Evolutionary conservation across 2,113 vertebrate genomes (phyloP), one percentile per base, ranked within the genome.

Genomic region (Falco punctatus): DNA sequence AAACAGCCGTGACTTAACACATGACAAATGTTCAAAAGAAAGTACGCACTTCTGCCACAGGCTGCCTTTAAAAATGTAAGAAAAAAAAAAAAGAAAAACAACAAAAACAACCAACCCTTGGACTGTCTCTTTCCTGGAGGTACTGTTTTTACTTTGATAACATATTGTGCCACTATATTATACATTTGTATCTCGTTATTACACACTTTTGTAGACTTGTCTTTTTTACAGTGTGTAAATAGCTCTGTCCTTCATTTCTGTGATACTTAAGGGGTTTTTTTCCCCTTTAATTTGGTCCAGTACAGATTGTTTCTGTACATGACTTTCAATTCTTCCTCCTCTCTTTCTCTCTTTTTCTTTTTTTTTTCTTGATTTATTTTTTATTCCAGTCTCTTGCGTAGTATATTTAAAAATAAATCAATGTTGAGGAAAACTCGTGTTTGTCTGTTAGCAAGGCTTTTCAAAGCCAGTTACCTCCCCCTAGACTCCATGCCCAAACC

Each of bases 381-480:
- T 97, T 96, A 97, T 96, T 97, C 98, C 95, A 81, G 70, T 96
- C 92, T 97, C 89, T 92, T 97, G 95, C 2, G 90, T 98, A 98
- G 98, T 98, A 79, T 98, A 98, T 98, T 98, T 98, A 98, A 97
- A 97, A 98, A 98, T 98, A 98, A 98, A 98, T 97, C 94, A 85
- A 62, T 97, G 98, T 98, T 97, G 97, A 97, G 95, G 97, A 97
- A 96, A 83, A 42, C 32, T 42, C 0, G 21, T 71, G 51, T 90
- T 49, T 62, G 61, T 89, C 87, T 96, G 16, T 49, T 59, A 28
- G 48, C 24, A 46, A 54, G 26, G 22, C 66, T 91, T 48, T 84
- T 42, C 54, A 44, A 55, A 4, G 30, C 35, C 65, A 6, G 8
- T 14, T 70, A 9, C 20, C 26, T 74, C n/a, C 57, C 42, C 13